A percentile compares a stretch with the other conserved stretches of the same genome.
Evolutionary conservation across 2,888 invertebrate genomes (phyloP).

Genomic region (Eristalis tenax): DNA sequence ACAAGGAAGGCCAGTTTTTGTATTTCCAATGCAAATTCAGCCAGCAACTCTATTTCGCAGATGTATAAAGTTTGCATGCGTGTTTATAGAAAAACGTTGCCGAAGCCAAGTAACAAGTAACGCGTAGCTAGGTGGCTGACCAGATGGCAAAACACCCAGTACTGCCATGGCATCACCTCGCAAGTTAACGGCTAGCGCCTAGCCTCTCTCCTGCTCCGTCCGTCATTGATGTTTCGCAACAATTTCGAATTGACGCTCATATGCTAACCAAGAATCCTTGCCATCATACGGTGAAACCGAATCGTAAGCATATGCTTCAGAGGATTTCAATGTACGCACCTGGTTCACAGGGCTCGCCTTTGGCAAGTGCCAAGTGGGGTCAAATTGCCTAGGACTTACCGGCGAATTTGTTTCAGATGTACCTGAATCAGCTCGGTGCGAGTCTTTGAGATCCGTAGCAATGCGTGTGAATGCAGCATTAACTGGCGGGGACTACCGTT

Average conservation of each 20-base stretch:
- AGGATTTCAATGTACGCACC: neutral
- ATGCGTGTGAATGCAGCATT: neutral
- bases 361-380: neutral
- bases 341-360: neutral
- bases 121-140: neutral
- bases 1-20: neutral
- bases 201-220: neutral
- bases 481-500: neutral
- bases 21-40: neutral
- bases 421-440: no score
- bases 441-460: neutral
- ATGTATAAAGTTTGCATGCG: neutral
- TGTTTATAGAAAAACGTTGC: no score
- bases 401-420: neutral
- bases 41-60: neutral
- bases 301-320: no score
- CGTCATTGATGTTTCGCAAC: no score
- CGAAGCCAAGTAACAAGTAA: neutral
- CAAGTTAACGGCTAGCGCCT: constrained; percentile 2
- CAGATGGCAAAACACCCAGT: neutral
- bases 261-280: no score
- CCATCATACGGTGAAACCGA: no score
- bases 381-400: neutral
- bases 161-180: neutral
- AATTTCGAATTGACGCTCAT: neutral